A percentile compares a stretch with the other conserved stretches of the same genome.
Evolutionary conservation across 2,888 invertebrate species (phyloP).

Genomic region (Clusia tigrina): DNA sequence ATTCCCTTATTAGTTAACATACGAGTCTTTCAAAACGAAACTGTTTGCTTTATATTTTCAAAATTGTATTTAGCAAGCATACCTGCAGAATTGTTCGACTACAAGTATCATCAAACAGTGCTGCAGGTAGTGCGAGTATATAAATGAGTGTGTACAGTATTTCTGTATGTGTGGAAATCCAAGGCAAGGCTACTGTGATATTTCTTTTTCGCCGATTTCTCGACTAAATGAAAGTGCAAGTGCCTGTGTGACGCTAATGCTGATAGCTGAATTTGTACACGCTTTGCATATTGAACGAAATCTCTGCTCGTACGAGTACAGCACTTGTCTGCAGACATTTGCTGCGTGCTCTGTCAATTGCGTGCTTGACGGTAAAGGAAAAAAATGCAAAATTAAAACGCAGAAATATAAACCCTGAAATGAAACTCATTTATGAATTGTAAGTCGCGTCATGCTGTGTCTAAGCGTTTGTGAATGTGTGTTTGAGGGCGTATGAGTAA

Average conservation of each 20-base stretch:
- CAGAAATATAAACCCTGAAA: not conserved
- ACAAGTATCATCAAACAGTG: too few relatives aligned
- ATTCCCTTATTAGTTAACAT: too few relatives aligned
- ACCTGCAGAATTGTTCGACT: too few relatives aligned
- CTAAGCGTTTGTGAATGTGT: too few relatives aligned
- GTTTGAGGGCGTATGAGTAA: too few relatives aligned
- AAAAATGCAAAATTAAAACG: not conserved
- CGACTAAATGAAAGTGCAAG: constrained; percentile 9
- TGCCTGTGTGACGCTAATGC: not conserved
- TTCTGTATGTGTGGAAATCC: not conserved
- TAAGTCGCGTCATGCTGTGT: too few relatives aligned
- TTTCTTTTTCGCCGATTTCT: not conserved
- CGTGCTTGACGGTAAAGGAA: not conserved
- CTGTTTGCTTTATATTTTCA: too few relatives aligned
- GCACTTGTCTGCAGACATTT: not conserved
- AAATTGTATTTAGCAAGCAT: too few relatives aligned
- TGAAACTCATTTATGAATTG: too few relatives aligned
- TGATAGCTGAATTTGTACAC: not conserved
- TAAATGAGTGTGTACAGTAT: too few relatives aligned
- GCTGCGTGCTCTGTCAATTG: not conserved
- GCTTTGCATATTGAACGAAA: not conserved
- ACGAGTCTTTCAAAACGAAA: not conserved
- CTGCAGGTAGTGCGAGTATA: too few relatives aligned
- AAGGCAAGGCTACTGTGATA: too few relatives aligned
- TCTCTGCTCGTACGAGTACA: not conserved